Evolutionary conservation across 2,113 vertebrate species (phyloP).

Genomic region (Caretta caretta): DNA sequence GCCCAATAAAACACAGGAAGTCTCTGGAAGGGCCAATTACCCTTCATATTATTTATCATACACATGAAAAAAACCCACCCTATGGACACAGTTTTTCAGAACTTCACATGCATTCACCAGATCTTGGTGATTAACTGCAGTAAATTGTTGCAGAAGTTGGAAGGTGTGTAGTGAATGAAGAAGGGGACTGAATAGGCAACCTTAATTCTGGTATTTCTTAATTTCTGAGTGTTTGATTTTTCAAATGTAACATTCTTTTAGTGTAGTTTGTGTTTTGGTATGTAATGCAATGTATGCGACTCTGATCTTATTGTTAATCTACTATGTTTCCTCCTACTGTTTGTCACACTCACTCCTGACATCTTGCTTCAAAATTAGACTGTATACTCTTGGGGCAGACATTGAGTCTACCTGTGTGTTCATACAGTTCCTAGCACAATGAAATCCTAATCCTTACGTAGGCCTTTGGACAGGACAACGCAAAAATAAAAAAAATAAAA

Average conservation of each 20-base stretch:
- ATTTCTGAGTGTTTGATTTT: neutral
- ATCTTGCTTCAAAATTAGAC: neutral
- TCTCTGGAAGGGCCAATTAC: neutral
- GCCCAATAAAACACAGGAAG: neutral
- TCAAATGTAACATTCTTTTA: neutral
- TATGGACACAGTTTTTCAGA: neutral
- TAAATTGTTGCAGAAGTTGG: neutral
- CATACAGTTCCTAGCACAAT: neutral
- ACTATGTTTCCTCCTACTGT: neutral
- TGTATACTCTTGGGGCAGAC: neutral
- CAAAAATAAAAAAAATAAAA: neutral
- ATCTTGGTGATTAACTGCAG: neutral
- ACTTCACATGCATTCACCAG: neutral
- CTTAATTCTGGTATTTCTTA: neutral
- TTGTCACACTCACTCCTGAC: neutral
- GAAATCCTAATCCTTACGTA: neutral
- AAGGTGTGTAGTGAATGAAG: neutral
- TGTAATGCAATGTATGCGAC: neutral
- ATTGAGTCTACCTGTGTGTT: neutral
- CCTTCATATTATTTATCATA: fast-evolving
- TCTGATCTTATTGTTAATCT: neutral
- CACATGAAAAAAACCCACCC: neutral
- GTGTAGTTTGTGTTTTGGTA: neutral
- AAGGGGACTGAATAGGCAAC: neutral
- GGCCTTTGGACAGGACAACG: neutral